Base-by-base conservation (phyloP, 2,113 vertebrate species). In the Opisthocomus hoazin region DNA sequence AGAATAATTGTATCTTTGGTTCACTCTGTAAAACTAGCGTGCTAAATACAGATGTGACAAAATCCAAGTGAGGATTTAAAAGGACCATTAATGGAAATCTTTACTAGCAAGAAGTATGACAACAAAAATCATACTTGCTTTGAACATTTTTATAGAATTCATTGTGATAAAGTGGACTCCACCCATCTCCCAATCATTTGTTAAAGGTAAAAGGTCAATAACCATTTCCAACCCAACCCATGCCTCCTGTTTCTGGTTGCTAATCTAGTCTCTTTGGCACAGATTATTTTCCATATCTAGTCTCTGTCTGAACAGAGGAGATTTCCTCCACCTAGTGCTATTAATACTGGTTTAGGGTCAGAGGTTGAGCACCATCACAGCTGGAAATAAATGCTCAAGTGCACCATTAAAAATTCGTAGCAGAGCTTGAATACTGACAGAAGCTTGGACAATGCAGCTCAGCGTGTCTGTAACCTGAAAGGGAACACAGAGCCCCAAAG, bases 181-280 rank as follows among this genome's bases (percentile, higher is more conserved):
- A 84, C 34, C 39, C 56, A 56, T 16, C 27, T 71, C 53, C 46
- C 65, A 58, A 65, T 36, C 11, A 69, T 27, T 60, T 2, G 0
- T 39, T 60, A 22, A 0, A 61, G 24, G 43, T 75, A 77, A 75
- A n/a, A 92, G 36, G 68, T 81, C 43, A 94, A 64, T 46, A 89
- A 58, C 63, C 43, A 74, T 39, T 92, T 60, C 82, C 71, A 92
- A 70, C 56, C 46, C 51, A 90, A 68, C 26, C 34, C 41, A 70
- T 8, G 2, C 54, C 82, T 92, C 79, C 63, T 18, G 26, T 63
- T 95, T 93, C 82, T 85, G 88, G 78, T 15, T 74, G 84, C 50
- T 93, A 94, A 92, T 58, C 80, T 71, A 46, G 68, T 51, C 16
- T 70, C 30, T 81, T 74, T 89, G 76, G 85, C 76, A 93, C 64